Conservation (phyloP, 1,140 invertebrate genomes). For the Scylla paramamosain region DNA sequence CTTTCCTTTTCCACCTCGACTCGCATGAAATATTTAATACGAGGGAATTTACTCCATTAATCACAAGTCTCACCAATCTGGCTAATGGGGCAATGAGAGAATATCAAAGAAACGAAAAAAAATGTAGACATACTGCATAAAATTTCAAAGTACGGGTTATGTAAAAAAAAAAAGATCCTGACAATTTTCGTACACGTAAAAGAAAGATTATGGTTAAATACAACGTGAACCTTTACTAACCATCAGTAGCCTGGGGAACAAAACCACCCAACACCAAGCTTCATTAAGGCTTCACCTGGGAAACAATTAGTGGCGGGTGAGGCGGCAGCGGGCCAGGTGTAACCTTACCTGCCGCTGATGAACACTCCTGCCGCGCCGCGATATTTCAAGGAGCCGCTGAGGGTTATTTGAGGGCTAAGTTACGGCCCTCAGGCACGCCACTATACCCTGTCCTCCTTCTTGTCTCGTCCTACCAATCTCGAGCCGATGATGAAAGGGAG, state of each 20-base stretch:
- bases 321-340: background rate
- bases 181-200: background rate
- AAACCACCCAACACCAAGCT: background rate
- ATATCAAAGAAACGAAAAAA: background rate
- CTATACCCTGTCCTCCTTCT: background rate
- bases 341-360: background rate
- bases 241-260: background rate
- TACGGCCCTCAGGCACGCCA: background rate
- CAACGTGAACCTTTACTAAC: background rate
- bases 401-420: background rate
- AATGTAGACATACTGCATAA: background rate
- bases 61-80: background rate
- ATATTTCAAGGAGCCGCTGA: background rate
- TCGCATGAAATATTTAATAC: background rate
- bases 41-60: background rate
- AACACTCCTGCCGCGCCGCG: background rate
- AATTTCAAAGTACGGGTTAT: background rate
- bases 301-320: background rate
- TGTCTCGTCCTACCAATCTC: background rate
- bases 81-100: background rate
- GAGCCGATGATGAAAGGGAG: background rate
- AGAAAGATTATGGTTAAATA: background rate
- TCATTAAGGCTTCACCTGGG: slow-evolving; percentile 10
- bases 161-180: background rate
- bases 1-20: background rate